phyloP scores from a whole-genome alignment of 2,113 vertebrate species.

The Microtus richardsoni region DNA sequence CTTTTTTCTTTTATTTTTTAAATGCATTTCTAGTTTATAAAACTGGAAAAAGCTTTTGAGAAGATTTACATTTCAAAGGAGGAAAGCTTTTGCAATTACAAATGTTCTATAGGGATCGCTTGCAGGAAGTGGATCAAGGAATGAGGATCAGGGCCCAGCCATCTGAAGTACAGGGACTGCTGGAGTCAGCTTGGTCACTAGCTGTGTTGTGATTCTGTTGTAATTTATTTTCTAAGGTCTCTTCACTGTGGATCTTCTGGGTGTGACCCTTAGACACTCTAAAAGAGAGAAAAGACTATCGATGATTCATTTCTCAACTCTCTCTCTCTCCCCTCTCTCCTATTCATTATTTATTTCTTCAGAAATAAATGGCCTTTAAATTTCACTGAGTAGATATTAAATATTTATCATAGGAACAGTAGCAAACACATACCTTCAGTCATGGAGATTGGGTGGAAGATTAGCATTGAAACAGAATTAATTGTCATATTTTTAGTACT shows the following conservation, averaged over 20 bases:
- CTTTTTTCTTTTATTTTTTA: neutral
- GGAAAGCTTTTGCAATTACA: slow-evolving; percentile 53
- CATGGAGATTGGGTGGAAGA: neutral
- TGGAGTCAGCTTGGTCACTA: neutral
- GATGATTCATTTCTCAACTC: neutral
- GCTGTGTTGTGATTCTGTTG: neutral
- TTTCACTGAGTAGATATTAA: slow-evolving; percentile 34
- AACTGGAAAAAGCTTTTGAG: slow-evolving; percentile 4
- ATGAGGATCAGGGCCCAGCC: neutral
- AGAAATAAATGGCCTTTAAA: neutral
- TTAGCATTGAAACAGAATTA: slow-evolving; percentile 47
- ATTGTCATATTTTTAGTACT: slow-evolving; percentile 42
- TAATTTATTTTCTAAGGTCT: neutral
- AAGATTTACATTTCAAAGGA: slow-evolving; percentile 69
- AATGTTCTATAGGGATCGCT: slow-evolving; percentile 44
- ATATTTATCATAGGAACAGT: slow-evolving; percentile 34
- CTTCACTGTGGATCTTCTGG: neutral
- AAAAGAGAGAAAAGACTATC: neutral
- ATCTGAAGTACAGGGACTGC: neutral
- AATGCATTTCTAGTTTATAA: neutral
- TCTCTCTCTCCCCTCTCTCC: neutral
- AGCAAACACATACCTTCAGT: slow-evolving; percentile 39
- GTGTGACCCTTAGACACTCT: neutral
- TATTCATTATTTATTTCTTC: neutral
- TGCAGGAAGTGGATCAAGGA: neutral